Evolutionary conservation across 2,797 vertebrate species (phyloP).

Genomic region (Alfaro cultratus): DNA sequence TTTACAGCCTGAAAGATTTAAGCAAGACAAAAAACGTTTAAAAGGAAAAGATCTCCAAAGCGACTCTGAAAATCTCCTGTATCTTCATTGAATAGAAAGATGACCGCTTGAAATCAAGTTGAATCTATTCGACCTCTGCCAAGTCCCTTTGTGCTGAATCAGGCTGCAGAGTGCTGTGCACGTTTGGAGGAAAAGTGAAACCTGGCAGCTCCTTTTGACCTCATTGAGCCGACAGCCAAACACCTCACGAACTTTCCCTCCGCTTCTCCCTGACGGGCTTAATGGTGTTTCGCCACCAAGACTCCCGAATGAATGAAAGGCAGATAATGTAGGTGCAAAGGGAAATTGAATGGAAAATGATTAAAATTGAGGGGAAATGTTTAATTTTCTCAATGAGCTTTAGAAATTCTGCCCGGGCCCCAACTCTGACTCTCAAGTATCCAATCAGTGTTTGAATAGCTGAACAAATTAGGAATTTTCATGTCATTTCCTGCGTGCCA

Average conservation of each 20-base stretch:
- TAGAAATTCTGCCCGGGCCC: conserved; percentile 56
- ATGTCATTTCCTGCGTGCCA: conserved; percentile 49
- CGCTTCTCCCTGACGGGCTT: conserved; percentile 39
- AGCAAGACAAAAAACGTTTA: background rate
- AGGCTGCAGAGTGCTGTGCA: conserved; percentile 37
- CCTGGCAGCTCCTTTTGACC: conserved; percentile 61
- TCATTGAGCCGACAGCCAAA: conserved; percentile 44
- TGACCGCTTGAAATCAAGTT: conserved; percentile 51
- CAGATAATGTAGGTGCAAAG: conserved; percentile 72
- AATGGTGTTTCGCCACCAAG: conserved; percentile 57
- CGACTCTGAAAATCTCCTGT: background rate
- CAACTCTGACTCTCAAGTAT: conserved; percentile 53
- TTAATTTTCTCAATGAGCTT: conserved; percentile 72
- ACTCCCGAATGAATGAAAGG: conserved; percentile 56
- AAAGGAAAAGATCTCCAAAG: conserved; percentile 8
- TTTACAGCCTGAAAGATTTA: background rate
- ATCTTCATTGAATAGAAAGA: conserved; percentile 61
- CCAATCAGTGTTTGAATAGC: conserved; percentile 75
- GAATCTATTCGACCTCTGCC: conserved; percentile 72
- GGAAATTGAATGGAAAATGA: conserved; percentile 66
- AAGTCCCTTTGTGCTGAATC: conserved; percentile 57
- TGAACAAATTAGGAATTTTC: conserved; percentile 67
- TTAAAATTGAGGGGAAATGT: conserved; percentile 68
- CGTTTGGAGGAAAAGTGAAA: conserved; percentile 50
- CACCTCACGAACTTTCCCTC: conserved; percentile 56